phyloP scores from a whole-genome alignment of 1,140 invertebrate species.

The Brachionus paranguensis region DNA sequence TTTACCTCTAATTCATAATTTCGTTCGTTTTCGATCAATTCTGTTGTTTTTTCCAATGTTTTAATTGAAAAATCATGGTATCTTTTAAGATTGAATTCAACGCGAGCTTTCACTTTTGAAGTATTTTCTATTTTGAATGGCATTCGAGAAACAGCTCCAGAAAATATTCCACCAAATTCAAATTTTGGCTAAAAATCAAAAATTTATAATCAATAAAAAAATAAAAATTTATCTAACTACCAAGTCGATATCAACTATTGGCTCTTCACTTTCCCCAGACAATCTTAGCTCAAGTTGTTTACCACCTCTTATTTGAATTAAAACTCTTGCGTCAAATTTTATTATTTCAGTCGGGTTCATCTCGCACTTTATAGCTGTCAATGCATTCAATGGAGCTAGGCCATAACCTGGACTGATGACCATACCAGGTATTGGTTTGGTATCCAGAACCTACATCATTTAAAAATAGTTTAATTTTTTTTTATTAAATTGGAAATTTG shows the following conservation, averaged over 20 bases:
- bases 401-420: constrained; percentile 50
- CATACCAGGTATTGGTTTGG: constrained; percentile 52
- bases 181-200: constrained; percentile 47
- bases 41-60: constrained; percentile 46
- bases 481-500: background rate
- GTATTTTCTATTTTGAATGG: constrained; percentile 50
- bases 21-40: constrained; percentile 50
- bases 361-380: constrained; percentile 47
- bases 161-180: constrained; percentile 53
- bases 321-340: constrained; percentile 54
- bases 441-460: constrained; percentile 48
- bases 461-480: background rate
- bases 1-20: constrained; percentile 49
- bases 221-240: constrained; percentile 41
- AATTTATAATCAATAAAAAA: background rate
- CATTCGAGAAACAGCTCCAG: constrained; percentile 47
- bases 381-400: constrained; percentile 51
- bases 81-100: constrained; percentile 52
- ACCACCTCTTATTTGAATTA: constrained; percentile 50
- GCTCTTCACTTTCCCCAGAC: constrained; percentile 52
- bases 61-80: constrained; percentile 51
- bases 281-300: constrained; percentile 51
- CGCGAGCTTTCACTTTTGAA: constrained; percentile 44
- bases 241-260: constrained; percentile 51
- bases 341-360: constrained; percentile 51